Evolutionary conservation across 2,113 vertebrate genomes (phyloP), one percentile per base, ranked within the genome.

Genomic region (Rhinoderma darwinii): DNA sequence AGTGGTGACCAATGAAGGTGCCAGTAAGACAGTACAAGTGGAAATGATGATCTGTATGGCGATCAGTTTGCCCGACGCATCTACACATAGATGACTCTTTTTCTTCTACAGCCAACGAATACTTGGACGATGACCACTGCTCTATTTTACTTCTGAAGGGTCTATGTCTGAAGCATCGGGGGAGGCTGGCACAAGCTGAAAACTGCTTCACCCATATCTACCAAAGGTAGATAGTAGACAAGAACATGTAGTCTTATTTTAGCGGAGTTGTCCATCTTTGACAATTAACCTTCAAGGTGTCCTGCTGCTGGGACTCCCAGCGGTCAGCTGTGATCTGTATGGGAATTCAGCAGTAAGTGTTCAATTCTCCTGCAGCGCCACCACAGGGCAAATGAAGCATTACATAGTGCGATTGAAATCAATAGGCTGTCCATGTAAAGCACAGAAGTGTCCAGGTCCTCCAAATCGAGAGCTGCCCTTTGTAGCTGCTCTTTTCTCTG

Each of bases 91-190:
- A 44, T 18, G 20, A 25, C 14, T 61, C 14, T 10, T 66, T 88
- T 51, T 61, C 14, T 54, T 30, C 59, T 8, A 8, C 89, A 96
- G 95, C 76, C 11, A 94, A 94, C 0, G 93, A 93, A 22, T 94
- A 91, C 80, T 88, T 81, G 0, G 17, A 92, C 59, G 95, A 96
- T 1, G 94, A 95, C 89, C 83, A 82, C 18, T 95, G 94, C 88
- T 25, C 95, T 84, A 91, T 95, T 82, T 88, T 92, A 88, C 91
- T 96, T 72, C 88, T 96, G 90, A 96, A 94, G 88, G 95, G 95
- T 1, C 88, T 96, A 86, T 95, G 94, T 86, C 82, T 95, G 51
- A 96, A 93, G 90, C 96, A 96, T 90, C 92, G 92, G 88, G 93
- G 93, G 2, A 83, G 84, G 1, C 44, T 91, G 44, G 89, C 91